phyloP scores from a whole-genome alignment of 2,888 invertebrate species.

The Diarsia mendica region DNA sequence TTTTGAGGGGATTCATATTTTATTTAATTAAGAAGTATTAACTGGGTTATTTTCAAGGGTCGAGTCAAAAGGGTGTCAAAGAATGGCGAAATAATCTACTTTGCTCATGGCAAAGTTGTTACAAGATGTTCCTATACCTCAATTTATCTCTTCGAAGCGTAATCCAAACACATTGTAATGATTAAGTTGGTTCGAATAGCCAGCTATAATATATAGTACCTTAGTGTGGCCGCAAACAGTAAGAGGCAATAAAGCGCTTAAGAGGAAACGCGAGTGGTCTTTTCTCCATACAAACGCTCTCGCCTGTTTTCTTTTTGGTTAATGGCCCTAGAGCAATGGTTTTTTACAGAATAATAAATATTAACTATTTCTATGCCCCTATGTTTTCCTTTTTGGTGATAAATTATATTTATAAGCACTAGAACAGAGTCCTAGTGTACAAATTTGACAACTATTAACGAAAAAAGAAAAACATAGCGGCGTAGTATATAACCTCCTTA shows the following conservation, averaged over 20 bases:
- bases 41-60: background rate
- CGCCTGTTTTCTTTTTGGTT: too few species aligned
- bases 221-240: constrained; percentile 45
- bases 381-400: too few species aligned
- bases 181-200: constrained; percentile 30
- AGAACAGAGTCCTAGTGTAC: too few species aligned
- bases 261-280: too few species aligned
- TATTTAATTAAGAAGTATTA: background rate
- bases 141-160: background rate
- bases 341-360: too few species aligned
- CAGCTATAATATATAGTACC: constrained; percentile 26
- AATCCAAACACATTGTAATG: constrained; percentile 25
- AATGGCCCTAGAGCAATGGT: too few species aligned
- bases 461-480: too few species aligned
- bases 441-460: too few species aligned
- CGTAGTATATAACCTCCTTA: too few species aligned
- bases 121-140: background rate
- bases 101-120: background rate
- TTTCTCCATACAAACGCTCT: too few species aligned
- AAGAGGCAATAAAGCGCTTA: constrained; percentile 53
- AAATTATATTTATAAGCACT: too few species aligned
- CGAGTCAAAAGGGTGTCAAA: background rate
- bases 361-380: too few species aligned
- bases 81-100: constrained; percentile 11
- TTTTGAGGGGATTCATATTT: constrained; percentile 14